phyloP scores from a whole-genome alignment of 2,888 invertebrate species.

The Pristionchus exspectatus region DNA sequence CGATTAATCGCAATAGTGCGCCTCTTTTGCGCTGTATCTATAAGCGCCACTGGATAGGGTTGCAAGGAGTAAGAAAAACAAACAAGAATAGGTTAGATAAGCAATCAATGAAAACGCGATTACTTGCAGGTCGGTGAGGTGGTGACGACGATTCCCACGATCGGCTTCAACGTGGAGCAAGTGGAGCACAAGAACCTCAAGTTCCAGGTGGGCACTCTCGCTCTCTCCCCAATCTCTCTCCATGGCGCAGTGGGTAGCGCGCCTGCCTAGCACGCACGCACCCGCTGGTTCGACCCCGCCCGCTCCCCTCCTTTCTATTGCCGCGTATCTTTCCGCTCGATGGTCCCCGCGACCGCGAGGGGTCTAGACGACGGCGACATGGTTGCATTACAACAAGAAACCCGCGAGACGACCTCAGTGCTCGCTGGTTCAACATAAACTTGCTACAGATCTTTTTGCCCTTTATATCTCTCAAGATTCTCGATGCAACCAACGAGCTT shows the following conservation, averaged over 20 bases:
- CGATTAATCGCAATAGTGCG: too few relatives aligned
- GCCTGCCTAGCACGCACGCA: background rate
- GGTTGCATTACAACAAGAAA: constrained; percentile 35
- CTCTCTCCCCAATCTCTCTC: background rate
- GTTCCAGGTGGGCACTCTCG: constrained; percentile 85
- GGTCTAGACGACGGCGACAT: constrained; percentile 9
- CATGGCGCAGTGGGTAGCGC: constrained; percentile 38
- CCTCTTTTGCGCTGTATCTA: too few relatives aligned
- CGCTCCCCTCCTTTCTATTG: background rate
- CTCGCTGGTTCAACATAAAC: constrained; percentile 39
- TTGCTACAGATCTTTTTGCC: background rate
- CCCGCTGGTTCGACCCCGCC: background rate
- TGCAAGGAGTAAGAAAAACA: too few relatives aligned
- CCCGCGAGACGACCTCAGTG: background rate
- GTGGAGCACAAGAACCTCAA: constrained; percentile 98
- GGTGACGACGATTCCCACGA: constrained; percentile 86
- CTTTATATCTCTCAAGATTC: background rate
- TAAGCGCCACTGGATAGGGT: background rate
- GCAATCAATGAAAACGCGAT: background rate
- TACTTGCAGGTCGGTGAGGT: constrained; percentile 72
- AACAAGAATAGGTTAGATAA: too few relatives aligned
- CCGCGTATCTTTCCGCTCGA: constrained; percentile 41
- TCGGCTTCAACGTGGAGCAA: constrained; percentile 99
- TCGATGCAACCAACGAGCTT: background rate
- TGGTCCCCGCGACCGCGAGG: constrained; percentile 35